These are phyloP conservation scores for Goniozus legneri DNA, from an alignment of 1,140 invertebrate species.

Conservation along the genomic window DNA sequence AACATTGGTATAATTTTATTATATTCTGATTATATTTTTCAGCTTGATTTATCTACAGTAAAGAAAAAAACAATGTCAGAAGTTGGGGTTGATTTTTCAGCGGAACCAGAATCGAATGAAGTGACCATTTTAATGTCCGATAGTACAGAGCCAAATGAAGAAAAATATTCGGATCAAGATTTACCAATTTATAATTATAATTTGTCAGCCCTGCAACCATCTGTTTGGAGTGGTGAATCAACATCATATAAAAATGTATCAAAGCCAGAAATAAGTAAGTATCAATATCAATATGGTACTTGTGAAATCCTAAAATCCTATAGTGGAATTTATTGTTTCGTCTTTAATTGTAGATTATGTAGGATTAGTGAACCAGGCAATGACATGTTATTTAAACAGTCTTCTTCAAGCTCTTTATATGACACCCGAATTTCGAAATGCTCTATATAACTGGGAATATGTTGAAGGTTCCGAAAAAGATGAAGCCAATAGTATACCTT, in stretches of 20 bases:
- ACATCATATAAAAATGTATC: neutral
- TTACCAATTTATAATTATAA: too few species aligned
- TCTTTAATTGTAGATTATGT: slow-evolving; percentile 62
- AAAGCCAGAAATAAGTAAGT: neutral
- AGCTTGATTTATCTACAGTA: slow-evolving; percentile 45
- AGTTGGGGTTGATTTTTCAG: slow-evolving; percentile 44
- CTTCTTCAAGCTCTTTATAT: slow-evolving; percentile 86
- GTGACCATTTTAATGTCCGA: too few species aligned
- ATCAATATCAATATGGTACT: neutral
- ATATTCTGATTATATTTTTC: slow-evolving; percentile 20
- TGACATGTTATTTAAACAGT: slow-evolving; percentile 93
- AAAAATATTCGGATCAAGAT: too few species aligned
- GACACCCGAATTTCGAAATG: slow-evolving; percentile 94
- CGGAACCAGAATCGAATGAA: slow-evolving; percentile 1
- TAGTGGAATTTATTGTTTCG: neutral
- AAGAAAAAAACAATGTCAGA: slow-evolving; percentile 48
- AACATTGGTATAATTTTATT: slow-evolving; percentile 4
- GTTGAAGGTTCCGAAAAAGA: slow-evolving; percentile 60
- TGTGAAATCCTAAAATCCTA: too few species aligned
- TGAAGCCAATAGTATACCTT: slow-evolving; percentile 75
- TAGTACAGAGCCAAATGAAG: too few species aligned
- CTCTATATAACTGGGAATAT: slow-evolving; percentile 84
- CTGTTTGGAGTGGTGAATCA: too few species aligned
- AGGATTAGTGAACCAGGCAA: slow-evolving; percentile 88
- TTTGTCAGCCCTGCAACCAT: too few species aligned